Percentiles rank a stretch among this genome's conserved stretches.
phyloP scores from a whole-genome alignment of 2,888 invertebrate genomes.

The Oligia strigilis region DNA sequence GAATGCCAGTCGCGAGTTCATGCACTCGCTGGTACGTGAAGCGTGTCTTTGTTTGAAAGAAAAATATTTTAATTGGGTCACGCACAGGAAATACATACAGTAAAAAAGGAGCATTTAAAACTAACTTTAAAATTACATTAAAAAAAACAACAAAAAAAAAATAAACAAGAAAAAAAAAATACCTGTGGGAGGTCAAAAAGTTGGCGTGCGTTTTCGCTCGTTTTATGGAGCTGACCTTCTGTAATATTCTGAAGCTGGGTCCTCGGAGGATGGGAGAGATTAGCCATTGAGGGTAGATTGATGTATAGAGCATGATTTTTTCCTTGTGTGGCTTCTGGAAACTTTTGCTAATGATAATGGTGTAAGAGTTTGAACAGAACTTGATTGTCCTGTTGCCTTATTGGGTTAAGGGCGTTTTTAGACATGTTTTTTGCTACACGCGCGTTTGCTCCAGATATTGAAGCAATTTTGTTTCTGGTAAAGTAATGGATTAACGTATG shows the following conservation, averaged over 20 bases:
- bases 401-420: not conserved
- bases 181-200: not conserved
- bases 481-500: not conserved
- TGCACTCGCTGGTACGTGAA: not conserved
- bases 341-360: constrained; percentile 19
- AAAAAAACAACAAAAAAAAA: not conserved
- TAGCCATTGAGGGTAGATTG: constrained; percentile 46
- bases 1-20: not conserved
- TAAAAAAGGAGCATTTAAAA: not conserved
- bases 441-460: not conserved
- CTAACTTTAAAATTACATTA: not conserved
- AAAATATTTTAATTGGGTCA: not conserved
- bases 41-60: not conserved
- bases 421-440: not conserved
- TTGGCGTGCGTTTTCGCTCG: not conserved
- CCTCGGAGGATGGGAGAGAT: constrained; percentile 20
- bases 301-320: constrained; percentile 42
- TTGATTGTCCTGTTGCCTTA: constrained; percentile 7
- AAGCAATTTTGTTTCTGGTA: not conserved
- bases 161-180: not conserved
- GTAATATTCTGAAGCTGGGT: not conserved
- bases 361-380: constrained; percentile 29
- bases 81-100: not conserved
- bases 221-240: not conserved
- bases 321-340: constrained; percentile 20